Evolutionary conservation across 2,888 invertebrate species (phyloP), one percentile per base, ranked within the genome.

Genomic region (Meiosimyza decipiens): DNA sequence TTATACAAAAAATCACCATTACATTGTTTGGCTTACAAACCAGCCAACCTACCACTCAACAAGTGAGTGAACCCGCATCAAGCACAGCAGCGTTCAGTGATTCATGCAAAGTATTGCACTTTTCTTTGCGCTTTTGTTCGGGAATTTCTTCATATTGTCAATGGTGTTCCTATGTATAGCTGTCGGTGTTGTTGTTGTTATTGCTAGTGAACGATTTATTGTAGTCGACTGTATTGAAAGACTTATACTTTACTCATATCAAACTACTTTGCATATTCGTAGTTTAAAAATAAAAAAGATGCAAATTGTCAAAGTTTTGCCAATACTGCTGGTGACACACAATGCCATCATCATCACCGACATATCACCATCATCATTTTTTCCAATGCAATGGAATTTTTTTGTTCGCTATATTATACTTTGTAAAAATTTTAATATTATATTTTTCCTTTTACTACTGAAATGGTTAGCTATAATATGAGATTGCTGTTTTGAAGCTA

Each of bases 61-160:
- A 73, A 74, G 77, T 78, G 78, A 77, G 71, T 77, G 77, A 78
- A 78, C 78, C 78, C 78, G 78, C 78, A 78, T 76, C 74, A 71
- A 51, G 22, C 55, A 40, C 52, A 7, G 9, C 40, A 40, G 9
- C 9, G 40, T 40, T 18, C 63, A 47, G 49, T 63, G 63, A 63
- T 63, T 63, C 63, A 63, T 63, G 63, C 49, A 47, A 63, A 63
- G 47, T 63, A 63, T 63, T 15, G 63, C 63, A 47, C 9, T 28
- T 62, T 62, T 62, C 54, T 65, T 2, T 16, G 22, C 54, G 70
- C 60, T 70, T 72, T 72, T 62, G 59, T 18, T 50, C 55, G 59
- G 18, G 50, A 60, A 57, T 40, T 52, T 47, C 22, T 67, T 18
- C 12, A 50, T 72, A 33, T 60, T 66, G 71, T 11, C 70, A 73